A percentile compares a stretch with the other conserved stretches of the same genome.
Evolutionary conservation across 2,888 invertebrate species (phyloP).

Genomic region (Lottia gigantea): DNA sequence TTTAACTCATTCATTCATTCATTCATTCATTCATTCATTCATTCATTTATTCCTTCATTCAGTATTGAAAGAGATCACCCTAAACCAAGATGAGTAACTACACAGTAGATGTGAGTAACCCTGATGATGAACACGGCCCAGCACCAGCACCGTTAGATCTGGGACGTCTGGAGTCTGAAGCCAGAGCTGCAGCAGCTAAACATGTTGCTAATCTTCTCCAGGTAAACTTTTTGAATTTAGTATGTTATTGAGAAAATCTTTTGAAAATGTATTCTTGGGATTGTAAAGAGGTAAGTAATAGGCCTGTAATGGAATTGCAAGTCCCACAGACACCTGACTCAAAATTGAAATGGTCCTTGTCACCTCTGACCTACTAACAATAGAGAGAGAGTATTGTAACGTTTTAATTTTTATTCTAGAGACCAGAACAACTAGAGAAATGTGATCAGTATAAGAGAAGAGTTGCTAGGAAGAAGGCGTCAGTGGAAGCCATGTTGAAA

Average conservation of each 20-base stretch:
- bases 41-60: neutral
- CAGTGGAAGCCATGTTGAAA: constrained; percentile 93
- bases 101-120: neutral
- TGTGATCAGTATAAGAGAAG: constrained; percentile 71
- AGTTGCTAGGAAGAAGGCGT: constrained; percentile 75
- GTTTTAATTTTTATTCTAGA: constrained; percentile 36
- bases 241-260: no score
- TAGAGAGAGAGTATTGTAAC: no score
- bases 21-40: no score
- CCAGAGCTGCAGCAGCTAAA: constrained; percentile 68
- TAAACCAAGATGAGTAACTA: neutral
- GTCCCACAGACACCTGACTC: no score
- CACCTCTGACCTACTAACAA: neutral
- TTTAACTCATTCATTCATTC: no score
- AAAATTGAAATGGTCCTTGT: no score
- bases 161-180: constrained; percentile 67
- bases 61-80: neutral
- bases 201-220: constrained; percentile 90
- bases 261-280: no score
- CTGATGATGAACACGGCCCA: constrained; percentile 31
- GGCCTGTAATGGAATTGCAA: no score
- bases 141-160: constrained; percentile 61
- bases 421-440: constrained; percentile 94
- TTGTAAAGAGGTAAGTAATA: no score
- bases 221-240: constrained; percentile 54